These are phyloP conservation scores for Eumaeus atala DNA, from an alignment of 1,140 invertebrate species.

Conservation along the genomic window DNA sequence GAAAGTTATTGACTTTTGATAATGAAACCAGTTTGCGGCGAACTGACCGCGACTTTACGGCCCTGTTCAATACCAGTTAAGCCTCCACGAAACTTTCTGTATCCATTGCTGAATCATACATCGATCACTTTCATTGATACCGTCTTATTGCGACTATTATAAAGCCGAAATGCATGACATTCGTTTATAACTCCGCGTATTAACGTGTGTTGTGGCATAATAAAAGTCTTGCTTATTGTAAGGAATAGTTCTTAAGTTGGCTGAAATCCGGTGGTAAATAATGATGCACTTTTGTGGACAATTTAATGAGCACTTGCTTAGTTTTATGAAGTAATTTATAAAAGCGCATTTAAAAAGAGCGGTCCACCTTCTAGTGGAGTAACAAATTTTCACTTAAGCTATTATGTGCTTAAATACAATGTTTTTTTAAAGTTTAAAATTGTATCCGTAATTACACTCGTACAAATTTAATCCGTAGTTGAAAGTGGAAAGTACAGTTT, in stretches of 20 bases:
- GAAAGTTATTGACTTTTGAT: constrained; percentile 74
- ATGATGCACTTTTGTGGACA: constrained; percentile 17
- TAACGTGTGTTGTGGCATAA: constrained; percentile 13
- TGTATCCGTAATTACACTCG: too few species aligned
- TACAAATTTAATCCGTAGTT: too few species aligned
- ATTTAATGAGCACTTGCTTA: constrained; percentile 3
- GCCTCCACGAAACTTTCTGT: constrained; percentile 26
- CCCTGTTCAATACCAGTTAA: constrained; percentile 63
- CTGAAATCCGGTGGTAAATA: constrained; percentile 21
- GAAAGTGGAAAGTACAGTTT: too few species aligned
- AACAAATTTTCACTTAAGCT: too few species aligned
- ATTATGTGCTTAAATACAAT: too few species aligned
- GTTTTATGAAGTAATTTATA: constrained; percentile 17
- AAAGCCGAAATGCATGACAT: constrained; percentile 39
- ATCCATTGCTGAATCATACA: constrained; percentile 33
- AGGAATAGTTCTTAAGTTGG: constrained; percentile 35
- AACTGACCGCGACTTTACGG: constrained; percentile 59
- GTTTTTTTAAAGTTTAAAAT: too few species aligned
- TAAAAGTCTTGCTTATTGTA: constrained; percentile 36
- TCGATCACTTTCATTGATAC: constrained; percentile 31
- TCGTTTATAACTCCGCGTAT: constrained; percentile 12
- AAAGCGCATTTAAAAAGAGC: too few species aligned
- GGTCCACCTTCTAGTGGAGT: too few species aligned
- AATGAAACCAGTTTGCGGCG: constrained; percentile 70
- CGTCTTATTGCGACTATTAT: not conserved